phyloP scores from a whole-genome alignment of 2,888 invertebrate genomes.

The Eilema griseolum region DNA sequence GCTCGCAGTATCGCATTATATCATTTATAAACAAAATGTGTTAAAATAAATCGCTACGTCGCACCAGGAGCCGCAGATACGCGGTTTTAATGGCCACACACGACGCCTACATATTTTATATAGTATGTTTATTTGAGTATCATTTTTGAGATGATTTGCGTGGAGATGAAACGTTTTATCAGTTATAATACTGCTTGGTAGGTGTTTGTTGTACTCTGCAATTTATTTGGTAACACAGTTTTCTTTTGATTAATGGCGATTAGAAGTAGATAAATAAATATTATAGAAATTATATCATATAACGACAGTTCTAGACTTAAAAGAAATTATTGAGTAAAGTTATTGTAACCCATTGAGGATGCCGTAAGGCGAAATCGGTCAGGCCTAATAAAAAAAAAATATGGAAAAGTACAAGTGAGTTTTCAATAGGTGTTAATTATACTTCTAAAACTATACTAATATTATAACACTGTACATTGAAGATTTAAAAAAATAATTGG shows the following conservation, averaged over 20 bases:
- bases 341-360: too few relatives aligned
- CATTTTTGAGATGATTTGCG: constrained; percentile 55
- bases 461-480: too few relatives aligned
- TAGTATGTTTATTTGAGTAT: constrained; percentile 50
- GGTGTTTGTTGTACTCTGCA: neutral
- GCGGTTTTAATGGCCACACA: constrained; percentile 67
- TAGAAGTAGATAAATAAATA: too few relatives aligned
- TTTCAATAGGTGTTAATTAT: too few relatives aligned
- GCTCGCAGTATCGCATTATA: constrained; percentile 84
- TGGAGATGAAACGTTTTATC: constrained; percentile 42
- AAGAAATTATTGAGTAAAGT: too few relatives aligned
- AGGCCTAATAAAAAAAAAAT: too few relatives aligned
- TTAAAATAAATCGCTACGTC: constrained; percentile 85
- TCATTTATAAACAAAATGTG: constrained; percentile 88
- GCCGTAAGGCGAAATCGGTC: too few relatives aligned
- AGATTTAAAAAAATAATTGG: too few relatives aligned
- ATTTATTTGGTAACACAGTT: neutral
- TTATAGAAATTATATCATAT: too few relatives aligned
- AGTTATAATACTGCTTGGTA: constrained; percentile 7
- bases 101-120: constrained; percentile 55
- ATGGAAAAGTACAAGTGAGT: too few relatives aligned
- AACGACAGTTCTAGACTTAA: too few relatives aligned
- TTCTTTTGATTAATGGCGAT: neutral
- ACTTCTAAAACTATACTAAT: too few relatives aligned
- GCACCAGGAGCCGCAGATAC: constrained; percentile 80